phyloP scores from a whole-genome alignment of 2,113 vertebrate genomes.

The Prionailurus viverrinus region DNA sequence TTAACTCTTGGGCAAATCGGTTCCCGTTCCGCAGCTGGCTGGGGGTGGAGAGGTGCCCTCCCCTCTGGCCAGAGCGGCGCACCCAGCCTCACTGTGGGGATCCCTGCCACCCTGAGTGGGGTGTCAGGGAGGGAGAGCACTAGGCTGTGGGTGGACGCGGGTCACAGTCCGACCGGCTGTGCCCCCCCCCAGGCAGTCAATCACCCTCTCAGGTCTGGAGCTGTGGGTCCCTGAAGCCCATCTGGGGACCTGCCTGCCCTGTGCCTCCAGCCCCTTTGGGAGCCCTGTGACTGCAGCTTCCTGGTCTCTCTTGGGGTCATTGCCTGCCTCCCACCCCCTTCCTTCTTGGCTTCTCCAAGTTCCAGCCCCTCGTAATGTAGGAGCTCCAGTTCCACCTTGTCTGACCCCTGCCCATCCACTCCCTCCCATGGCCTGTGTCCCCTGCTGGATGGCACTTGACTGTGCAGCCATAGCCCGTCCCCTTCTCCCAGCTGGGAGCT shows the following conservation, averaged over 20 bases:
- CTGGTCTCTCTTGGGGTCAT: accelerated
- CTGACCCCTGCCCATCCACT: too few species aligned
- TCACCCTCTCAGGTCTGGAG: not conserved
- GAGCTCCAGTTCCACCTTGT: not conserved
- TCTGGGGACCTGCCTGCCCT: not conserved
- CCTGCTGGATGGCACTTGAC: not conserved
- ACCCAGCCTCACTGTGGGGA: accelerated
- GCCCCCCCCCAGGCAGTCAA: accelerated
- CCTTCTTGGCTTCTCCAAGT: not conserved
- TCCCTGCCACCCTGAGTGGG: accelerated
- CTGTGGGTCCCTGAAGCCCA: not conserved
- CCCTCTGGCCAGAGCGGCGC: constrained; percentile 53
- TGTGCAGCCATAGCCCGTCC: not conserved
- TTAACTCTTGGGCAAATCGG: constrained; percentile 85
- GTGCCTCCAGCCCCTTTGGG: not conserved
- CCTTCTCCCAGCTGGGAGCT: not conserved
- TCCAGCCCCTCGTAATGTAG: too few species aligned
- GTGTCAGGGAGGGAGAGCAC: not conserved
- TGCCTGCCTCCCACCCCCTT: not conserved
- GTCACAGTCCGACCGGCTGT: accelerated
- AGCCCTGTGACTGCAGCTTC: not conserved
- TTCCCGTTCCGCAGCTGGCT: constrained; percentile 77
- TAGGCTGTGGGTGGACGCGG: not conserved
- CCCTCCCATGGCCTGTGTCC: too few species aligned
- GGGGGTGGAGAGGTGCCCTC: not conserved